phyloP scores from a whole-genome alignment of 2,113 vertebrate species.

The Peromyscus californicus region DNA sequence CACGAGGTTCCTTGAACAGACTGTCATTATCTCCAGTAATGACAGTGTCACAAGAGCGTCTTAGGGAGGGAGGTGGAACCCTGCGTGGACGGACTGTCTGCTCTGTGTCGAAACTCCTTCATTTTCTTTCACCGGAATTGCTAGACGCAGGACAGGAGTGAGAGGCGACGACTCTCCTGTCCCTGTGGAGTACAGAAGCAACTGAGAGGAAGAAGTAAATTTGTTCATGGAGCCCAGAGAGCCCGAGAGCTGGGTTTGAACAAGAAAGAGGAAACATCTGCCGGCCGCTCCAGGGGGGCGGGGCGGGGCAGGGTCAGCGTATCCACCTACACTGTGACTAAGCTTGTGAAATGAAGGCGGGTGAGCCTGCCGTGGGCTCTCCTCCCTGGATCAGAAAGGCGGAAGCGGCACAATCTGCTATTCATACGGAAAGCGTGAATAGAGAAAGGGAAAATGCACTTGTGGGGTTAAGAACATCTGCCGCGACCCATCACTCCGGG shows the following conservation, averaged over 20 bases:
- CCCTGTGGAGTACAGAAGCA: slow-evolving; percentile 41
- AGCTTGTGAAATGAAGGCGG: slow-evolving; percentile 78
- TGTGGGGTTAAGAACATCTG: slow-evolving; percentile 88
- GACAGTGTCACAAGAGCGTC: neutral
- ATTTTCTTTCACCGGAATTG: neutral
- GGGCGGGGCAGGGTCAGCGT: slow-evolving; percentile 53
- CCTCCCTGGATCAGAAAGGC: slow-evolving; percentile 78
- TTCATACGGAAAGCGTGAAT: slow-evolving; percentile 87
- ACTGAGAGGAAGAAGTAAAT: slow-evolving; percentile 47
- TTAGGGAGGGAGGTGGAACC: neutral
- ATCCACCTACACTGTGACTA: slow-evolving; percentile 70
- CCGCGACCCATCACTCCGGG: slow-evolving; percentile 72
- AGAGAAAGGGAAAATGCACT: slow-evolving; percentile 81
- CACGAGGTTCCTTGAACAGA: neutral
- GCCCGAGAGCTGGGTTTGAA: slow-evolving; percentile 58
- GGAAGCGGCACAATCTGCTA: slow-evolving; percentile 84
- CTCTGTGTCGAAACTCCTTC: neutral
- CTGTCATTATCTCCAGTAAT: neutral
- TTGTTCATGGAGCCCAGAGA: slow-evolving; percentile 61
- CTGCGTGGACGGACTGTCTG: neutral
- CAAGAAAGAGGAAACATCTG: slow-evolving; percentile 63
- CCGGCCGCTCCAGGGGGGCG: neutral
- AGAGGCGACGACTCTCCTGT: neutral
- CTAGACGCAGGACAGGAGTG: neutral
- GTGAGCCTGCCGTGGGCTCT: slow-evolving; percentile 74